Base-by-base conservation (phyloP, 2,797 vertebrate species). In the Sylvilagus floridanus region DNA sequence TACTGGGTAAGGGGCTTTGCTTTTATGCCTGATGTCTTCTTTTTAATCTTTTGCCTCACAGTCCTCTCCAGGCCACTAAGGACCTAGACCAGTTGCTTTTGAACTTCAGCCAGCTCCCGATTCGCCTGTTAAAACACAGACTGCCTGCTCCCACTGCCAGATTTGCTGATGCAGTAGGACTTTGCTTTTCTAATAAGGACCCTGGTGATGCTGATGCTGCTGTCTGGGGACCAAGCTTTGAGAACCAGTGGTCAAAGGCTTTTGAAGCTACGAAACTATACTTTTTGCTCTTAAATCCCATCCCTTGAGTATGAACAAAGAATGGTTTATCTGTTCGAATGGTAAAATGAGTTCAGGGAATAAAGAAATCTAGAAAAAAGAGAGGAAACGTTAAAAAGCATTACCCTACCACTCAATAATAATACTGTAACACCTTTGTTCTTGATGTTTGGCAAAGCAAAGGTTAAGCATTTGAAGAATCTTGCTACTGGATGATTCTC, bases 221-320 rank as follows among this genome's bases (percentile, higher is more conserved):
- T 50, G 57, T 14, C 54, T 72, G 54, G n/a, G 13, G 50, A 66
- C 2, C 3, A 54, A 4, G 76, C 52, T 76, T 63, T 77, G 57
- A 35, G 57, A 92, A 84, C 54, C 73, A 68, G 30, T 78, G 24
- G 32, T 7, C 28, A 3, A 47, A 28, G 60, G 30, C 28, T 79
- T 83, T 84, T 66, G 30, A 88, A 47, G 84, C 22, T 65, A 32
- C 16, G 10, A 71, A 50, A 77, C 21, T 77, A 37, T 78, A 54
- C 54, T 91, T 91, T 94, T 28, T 92, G 24, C 19, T 92, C 4
- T 78, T n/a, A 65, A 60, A n/a, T 54, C 62, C 54, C 42, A 54
- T 54, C 42, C 60, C n/a, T 63, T 19, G 63, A 35, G 57, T 66
- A 72, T 17, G 42, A 88, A 19, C 90, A 79, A 88, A 65, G 57